Evolutionary conservation across 2,888 invertebrate genomes (phyloP), one percentile per base, ranked within the genome.

Genomic region (Coleophora deauratella): DNA sequence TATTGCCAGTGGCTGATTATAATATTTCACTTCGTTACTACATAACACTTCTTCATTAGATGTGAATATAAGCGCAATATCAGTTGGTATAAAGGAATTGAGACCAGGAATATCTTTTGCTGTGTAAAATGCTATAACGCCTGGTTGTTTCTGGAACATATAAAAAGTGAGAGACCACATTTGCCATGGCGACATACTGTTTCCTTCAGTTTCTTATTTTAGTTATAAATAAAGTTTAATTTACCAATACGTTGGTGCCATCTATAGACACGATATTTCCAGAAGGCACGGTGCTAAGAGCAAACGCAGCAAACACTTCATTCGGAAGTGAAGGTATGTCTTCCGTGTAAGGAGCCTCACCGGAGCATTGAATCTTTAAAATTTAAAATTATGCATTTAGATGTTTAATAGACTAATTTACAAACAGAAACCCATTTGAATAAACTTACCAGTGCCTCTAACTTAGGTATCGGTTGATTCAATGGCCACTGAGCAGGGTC

Each of bases 271-370:
- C 72, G 14, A 93, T 81, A 27, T 71, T 81, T 2, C 91, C 92
- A 41, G 69, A 63, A 35, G 88, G 58, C 43, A 87, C 64, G 8
- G 65, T 71, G 11, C 74, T 70, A 0, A 88, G 59, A 1, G 91
- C 91, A 45, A 92, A 89, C 1, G 89, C 88, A 27, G 88, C 91
- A 62, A 85, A 88, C 2, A 92, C 86, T 68, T 93, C 91, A 51
- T 89, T 85, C 0, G 85, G 80, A 1, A 76, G 57, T 0, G 76
- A 62, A 1, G 88, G 88, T 27, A 89, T 62, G 56, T 93, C 93
- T 54, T 90, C 89, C 1, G 88, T 73, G 58, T 89, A 93, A 47
- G 86, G 75, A 1, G 91, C 91, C 65, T 92, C 91, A 0, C 93
- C 93, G 38, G 90, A 85, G 47, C 88, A 87, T 69, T 91, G 91